Base-by-base conservation (phyloP, 2,888 invertebrate genomes). In the Clitarchus hookeri region DNA sequence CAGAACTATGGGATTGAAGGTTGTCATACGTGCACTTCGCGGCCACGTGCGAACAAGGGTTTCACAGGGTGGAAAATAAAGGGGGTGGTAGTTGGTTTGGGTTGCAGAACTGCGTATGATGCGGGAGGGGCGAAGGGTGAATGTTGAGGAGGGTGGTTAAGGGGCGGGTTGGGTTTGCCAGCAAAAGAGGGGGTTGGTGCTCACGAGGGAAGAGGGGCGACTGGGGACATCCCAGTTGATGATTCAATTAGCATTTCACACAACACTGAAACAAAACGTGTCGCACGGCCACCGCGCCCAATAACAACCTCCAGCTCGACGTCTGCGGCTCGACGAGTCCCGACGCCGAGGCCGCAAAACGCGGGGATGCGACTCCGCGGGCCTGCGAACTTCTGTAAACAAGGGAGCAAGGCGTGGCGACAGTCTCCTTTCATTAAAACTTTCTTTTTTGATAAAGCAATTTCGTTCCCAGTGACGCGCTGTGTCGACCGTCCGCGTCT, bases 211-310 rank as follows among this genome's bases (percentile, higher is more conserved):
- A 36, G 36, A 6, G 82, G 23, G 27, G 44, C 82, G 23, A 82
- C 27, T 44, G 36, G 44, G 36, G 82, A 87, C 87, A 86, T 86
- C 77, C 54, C 53, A 79, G 85, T 84, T 86, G 87, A 87, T 87
- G 86, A 87, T 87, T 85, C 86, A 87, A 87, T 87, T 87, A 87
- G 84, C 85, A 86, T 87, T 87, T 87, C 84, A 87, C 87, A 84
- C 85, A 85, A 86, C 65, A 85, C 85, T 84, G 78, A 85, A 86
- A 53, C 85, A 86, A 86, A 86, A 85, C 84, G 84, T 78, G 84
- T 80, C 48, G 25, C 65, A 80, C 79, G 54, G 84, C 23, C 78
- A 84, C 13, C 19, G 78, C 86, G 13, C 23, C 48, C 85, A 85
- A 83, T 83, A 85, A 85, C 83, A 19, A 83, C 19, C 12, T 8